phyloP scores from a whole-genome alignment of 2,113 vertebrate genomes.

The Tetrao urogallus region DNA sequence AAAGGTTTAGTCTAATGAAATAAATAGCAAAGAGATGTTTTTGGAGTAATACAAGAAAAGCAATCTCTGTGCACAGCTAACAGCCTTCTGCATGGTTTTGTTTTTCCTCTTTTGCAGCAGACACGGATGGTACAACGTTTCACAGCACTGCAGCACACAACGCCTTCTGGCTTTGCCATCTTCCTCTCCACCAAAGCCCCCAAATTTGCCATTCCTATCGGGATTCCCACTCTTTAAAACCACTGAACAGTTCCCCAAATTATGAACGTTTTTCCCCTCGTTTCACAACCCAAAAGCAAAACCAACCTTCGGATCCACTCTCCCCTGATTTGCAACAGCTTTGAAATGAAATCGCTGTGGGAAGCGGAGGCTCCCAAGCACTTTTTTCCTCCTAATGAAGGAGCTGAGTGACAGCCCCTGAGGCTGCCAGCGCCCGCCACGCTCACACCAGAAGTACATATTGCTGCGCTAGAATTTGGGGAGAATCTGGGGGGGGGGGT shows the following conservation, averaged over 20 bases:
- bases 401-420: constrained; percentile 42
- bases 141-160: not conserved
- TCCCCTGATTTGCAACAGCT: not conserved
- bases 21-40: constrained; percentile 53
- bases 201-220: not conserved
- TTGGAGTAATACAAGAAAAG: constrained; percentile 39
- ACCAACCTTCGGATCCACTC: not conserved
- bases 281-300: not conserved
- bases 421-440: constrained; percentile 14
- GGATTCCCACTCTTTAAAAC: not conserved
- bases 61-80: constrained; percentile 36
- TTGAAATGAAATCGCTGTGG: constrained; percentile 22
- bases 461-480: not conserved
- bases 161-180: not conserved
- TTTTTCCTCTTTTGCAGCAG: not conserved
- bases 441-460: not conserved
- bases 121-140: not conserved
- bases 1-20: constrained; percentile 61
- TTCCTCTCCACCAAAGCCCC: not conserved
- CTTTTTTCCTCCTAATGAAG: constrained; percentile 43
- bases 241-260: not conserved
- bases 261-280: not conserved
- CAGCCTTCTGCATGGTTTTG: not conserved
- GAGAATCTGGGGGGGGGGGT: not conserved
- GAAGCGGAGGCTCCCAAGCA: not conserved